Percentiles rank a stretch among this genome's conserved stretches.
These are phyloP conservation scores for Himalopsyche tibetana DNA, from an alignment of 2,888 invertebrate genomes.

Conservation along the genomic window DNA sequence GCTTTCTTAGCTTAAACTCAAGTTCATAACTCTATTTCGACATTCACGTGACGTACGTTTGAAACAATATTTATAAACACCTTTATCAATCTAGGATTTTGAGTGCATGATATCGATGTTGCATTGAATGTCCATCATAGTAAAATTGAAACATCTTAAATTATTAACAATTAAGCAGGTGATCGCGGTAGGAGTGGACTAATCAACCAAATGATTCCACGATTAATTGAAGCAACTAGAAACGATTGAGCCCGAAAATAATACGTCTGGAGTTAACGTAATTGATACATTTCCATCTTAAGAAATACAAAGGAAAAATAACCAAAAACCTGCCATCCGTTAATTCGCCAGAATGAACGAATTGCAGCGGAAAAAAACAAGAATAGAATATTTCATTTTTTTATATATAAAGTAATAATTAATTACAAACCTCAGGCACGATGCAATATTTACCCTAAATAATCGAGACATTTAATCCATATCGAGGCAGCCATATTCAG, in stretches of 20 bases:
- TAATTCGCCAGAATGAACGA: background rate
- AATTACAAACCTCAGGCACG: slow-evolving; percentile 47
- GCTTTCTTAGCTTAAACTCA: too few species aligned
- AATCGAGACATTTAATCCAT: slow-evolving; percentile 55
- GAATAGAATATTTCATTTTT: background rate
- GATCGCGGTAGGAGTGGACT: background rate
- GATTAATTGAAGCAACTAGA: background rate
- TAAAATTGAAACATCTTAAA: slow-evolving; percentile 24
- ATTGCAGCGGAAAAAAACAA: background rate
- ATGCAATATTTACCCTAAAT: slow-evolving; percentile 46
- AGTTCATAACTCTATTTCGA: too few species aligned
- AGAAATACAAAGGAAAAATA: slow-evolving; percentile 59
- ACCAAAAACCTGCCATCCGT: slow-evolving; percentile 46
- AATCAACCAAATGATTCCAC: background rate
- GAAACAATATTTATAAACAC: background rate
- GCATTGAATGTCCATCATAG: slow-evolving; percentile 14
- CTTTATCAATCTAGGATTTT: background rate
- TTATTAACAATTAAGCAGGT: background rate
- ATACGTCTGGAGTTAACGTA: background rate
- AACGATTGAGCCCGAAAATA: background rate
- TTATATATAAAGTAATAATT: slow-evolving; percentile 1
- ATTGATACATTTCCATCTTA: slow-evolving; percentile 52
- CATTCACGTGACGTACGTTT: too few species aligned
- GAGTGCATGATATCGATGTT: slow-evolving; percentile 37
- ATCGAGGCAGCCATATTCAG: slow-evolving; percentile 57